A percentile compares a stretch with the other conserved stretches of the same genome.
Evolutionary conservation across 2,888 invertebrate species (phyloP).

Genomic region (Netelia virgata): DNA sequence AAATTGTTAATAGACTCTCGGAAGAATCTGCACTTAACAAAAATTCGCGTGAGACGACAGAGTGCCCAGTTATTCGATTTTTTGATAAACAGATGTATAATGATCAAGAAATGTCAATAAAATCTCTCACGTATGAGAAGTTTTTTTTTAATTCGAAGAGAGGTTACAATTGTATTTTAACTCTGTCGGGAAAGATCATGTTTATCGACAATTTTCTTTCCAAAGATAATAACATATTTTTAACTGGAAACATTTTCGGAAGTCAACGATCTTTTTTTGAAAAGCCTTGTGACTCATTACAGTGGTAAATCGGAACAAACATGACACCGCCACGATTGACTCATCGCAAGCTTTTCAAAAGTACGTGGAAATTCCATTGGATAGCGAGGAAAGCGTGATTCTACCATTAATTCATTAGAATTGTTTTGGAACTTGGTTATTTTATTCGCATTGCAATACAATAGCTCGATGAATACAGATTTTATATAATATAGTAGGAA

Average conservation of each 20-base stretch:
- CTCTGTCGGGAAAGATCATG: background rate
- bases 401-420: background rate
- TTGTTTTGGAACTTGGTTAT: no score
- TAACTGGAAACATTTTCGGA: background rate
- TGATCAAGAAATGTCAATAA: background rate
- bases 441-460: no score
- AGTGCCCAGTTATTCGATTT: background rate
- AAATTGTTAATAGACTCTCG: no score
- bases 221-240: background rate
- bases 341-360: constrained; percentile 13
- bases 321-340: background rate
- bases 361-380: background rate
- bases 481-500: no score
- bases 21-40: background rate
- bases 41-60: background rate
- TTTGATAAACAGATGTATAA: background rate
- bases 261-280: constrained; percentile 14
- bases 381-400: background rate
- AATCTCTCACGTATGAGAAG: background rate
- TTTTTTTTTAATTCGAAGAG: background rate
- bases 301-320: background rate
- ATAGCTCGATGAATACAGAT: no score
- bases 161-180: constrained; percentile 3
- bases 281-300: constrained; percentile 1
- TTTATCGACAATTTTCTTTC: background rate